Evolutionary conservation across 2,888 invertebrate species (phyloP), one percentile per base, ranked within the genome.

Genomic region (Lapara coniferarum): DNA sequence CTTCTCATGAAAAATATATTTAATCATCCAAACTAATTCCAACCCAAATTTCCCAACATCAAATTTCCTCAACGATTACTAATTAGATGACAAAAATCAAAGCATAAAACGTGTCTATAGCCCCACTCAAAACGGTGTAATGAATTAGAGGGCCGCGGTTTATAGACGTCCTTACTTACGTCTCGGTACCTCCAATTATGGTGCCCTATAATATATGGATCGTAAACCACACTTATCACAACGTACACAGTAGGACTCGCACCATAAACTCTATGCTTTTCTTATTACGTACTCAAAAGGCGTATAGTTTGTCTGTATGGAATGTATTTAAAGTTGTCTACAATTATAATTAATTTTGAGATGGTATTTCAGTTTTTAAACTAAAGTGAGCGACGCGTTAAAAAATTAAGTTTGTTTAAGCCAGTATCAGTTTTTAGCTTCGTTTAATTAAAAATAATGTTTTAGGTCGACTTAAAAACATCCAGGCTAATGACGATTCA

Each of bases 161-260:
- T 75, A 75, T 72, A 69, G 72, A 72, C 71, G 70, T 68, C 70
- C 76, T 78, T 78, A 75, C 75, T 75, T 72, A 76, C 57, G 72
- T 72, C 73, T 73, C 77, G 80, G 81, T 78, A 80, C 79, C 81
- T 78, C 85, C 82, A 86, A 88, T 89, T 88, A 88, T 85, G 79
- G 83, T 80, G 78, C 77, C 80, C 74, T 80, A 80, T 86, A 85
- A 89, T 89, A 89, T 89, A 88, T 85, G 83, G 81, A 79, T 78
- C 85, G 85, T 91, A 91, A 90, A 90, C 79, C 77, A 85, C 82
- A 89, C 86, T 90, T 90, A 91, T 91, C 91, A 85, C 80, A 83
- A 78, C 76, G 79, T 78, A 88, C 82, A 87, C 86, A 85, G 80
- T 79, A 77, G 81, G 83, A 83, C 83, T 81, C 76, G 81, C 78